Evolutionary conservation across 2,113 vertebrate species (phyloP), one percentile per base, ranked within the genome.

Genomic region (Halcyon senegalensis): DNA sequence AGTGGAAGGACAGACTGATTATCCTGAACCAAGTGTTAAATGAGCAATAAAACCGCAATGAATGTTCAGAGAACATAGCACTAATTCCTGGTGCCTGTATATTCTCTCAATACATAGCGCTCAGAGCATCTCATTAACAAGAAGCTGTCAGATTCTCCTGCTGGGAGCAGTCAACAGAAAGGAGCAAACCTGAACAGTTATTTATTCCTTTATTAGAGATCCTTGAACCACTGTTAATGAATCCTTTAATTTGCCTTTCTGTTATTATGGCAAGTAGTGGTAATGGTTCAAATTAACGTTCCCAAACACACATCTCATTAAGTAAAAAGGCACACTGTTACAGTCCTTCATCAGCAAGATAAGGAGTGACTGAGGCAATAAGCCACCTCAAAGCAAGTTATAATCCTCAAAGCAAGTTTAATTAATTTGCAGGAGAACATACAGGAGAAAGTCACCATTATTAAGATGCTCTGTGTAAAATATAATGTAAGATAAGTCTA

Each of bases 291-390:
- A 87, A 88, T 59, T 85, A 94, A 93, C 3, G 16, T 89, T 87
- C 74, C 70, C 93, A 96, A 75, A 88, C 31, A 69, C 24, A 64
- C 31, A 74, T 67, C 92, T 73, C 76, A 96, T 96, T 91, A 96
- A 96, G 80, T 73, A 46, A 92, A 88, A 84, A 80, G 51, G 41
- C n/a, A 75, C 48, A 94, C 44, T 70, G 44, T 31, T 72, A 56
- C 43, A 72, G 78, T 55, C 25, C 55, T 58, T 86, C 89, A 82
- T 82, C 84, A 69, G 15, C 1, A 3, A 63, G 80, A 84, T 56
- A 91, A 84, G 90, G 63, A 95, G 41, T 74, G 62, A 73, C 56
- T 89, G 53, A 84, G 62, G 76, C 76, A 94, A 81, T 94, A 93
- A 50, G 43, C 62, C 19, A 75, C 39, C 73, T 79, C 60, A 68